Evolutionary conservation across 2,113 vertebrate species (phyloP), one percentile per base, ranked within the genome.

Genomic region (Hirundichthys speculiger): DNA sequence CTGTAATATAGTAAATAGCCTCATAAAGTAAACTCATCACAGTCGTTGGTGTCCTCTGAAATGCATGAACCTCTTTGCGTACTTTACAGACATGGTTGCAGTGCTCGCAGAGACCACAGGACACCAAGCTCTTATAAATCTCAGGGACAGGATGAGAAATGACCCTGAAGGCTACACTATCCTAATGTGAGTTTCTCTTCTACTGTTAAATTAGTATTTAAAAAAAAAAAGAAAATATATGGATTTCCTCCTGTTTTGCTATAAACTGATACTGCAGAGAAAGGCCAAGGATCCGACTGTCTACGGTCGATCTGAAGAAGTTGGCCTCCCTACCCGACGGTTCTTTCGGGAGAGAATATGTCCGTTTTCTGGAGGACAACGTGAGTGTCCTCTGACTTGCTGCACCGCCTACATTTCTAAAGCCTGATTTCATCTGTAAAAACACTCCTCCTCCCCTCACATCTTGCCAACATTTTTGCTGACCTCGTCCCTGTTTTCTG

Each of bases 51-150:
- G 13, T 18, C 2, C 13, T 41, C 12, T 10, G 10, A n/a, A 30
- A 42, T 40, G 2, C 4, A 19, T 48, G 13, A 58, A 49, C 21
- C 14, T 42, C 14, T 45, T 9, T 45, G 16, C 79, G 53, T 41
- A n/a, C 57, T 48, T 88, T 87, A 59, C 90, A 99, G 98, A 99
- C 85, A 99, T 98, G 97, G 95, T 99, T 2, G 97, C 97, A 0
- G 97, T 99, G 22, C 93, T 99, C 0, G 96, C 96, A 4, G 98
- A 99, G 83, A 96, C 97, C 2, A 99, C 98, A 0, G 96, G 97
- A 34, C 80, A 82, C 46, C 62, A 77, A 5, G 93, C 94, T 3
- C 86, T 99, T 62, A 75, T 87, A 30, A 91, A 82, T 13, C 92
- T 99, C 75, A 89, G 94, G 38, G 91, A 97, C 75, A 88, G 79